Base-by-base conservation (phyloP, 2,888 invertebrate genomes). In the Baronia brevicornis region DNA sequence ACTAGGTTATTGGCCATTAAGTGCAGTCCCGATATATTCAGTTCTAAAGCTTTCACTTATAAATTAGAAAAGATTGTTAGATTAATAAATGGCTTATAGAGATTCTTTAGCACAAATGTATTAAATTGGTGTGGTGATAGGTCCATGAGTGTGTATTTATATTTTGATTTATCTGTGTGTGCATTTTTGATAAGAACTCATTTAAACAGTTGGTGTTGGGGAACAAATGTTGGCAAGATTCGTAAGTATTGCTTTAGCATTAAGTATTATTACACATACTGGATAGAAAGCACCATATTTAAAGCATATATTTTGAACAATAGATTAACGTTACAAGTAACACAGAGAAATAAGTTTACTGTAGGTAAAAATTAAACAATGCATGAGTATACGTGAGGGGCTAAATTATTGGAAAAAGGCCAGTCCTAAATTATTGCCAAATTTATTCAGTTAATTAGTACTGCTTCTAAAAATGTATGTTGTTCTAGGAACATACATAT, bases 151-250 rank as follows among this genome's bases (percentile, higher is more conserved):
- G 57, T 62, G 62, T 67, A 38, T 48, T 41, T 44, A 43, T 43
- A 48, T 40, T 50, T 36, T 43, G 40, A 44, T 43, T 60, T 58
- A 48, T 54, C 58, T 53, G 63, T 61, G 70, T 70, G 71, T 67
- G 67, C 61, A 65, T 62, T 58, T 59, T 59, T 57, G 5, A 60
- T 58, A 60, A 59, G 55, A 51, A 43, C 56, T 54, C 48, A 52
- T 56, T 59, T 36, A 60, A 56, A 73, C 75, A 79, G 80, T 78
- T 80, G 82, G 82, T 84, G 72, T 66, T 62, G 69, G 70, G 78
- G 80, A 78, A 70, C 75, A 78, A 75, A 63, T 41, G 54, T 60
- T 60, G 68, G 64, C 62, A 65, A 63, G 49, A 54, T 48, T 53
- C 60, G 74, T 77, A 74, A 77, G 77, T 77, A 74, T 65, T 54